Base-by-base conservation (phyloP, 2,888 invertebrate species). In the Nomada fucata region DNA sequence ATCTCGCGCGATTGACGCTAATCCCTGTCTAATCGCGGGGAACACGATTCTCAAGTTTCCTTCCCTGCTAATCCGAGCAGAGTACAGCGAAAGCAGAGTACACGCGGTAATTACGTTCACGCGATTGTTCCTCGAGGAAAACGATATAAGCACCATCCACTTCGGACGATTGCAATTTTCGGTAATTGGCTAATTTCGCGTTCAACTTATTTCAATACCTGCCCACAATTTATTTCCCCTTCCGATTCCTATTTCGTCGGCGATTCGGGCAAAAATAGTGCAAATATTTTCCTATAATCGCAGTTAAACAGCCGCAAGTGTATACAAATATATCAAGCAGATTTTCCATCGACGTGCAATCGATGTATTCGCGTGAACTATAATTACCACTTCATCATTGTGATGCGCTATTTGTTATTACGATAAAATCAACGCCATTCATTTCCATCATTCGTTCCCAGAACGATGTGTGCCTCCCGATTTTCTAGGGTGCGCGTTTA, bases 391-490 rank as follows among this genome's bases (percentile, higher is more conserved):
- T 10, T n/a, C n/a, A 23, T 0, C 52, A 52, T n/a, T 57, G 26
- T 1, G 75, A 59, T 29, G 23, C 7, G 26, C 15, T 47, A 15
- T 47, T 13, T 47, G 15, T 47, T 47, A 15, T 47, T 36, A 36
- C 36, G 36, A 36, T 15, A n/a, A 4, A 59, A n/a, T 76, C 72
- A 53, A 76, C 47, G 29, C 60, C 29, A 65, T 77, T 59, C n/a
- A n/a, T 60, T 52, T 55, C 7, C n/a, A 15, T 61, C 53, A 0
- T 61, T 18, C 52, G 44, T 42, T 60, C 18, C 44, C 13, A 18
- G 9, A 52, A 47, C 44, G 65, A 77, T 50, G 29, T 67, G 53
- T 67, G 59, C 50, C 50, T 29, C 23, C 26, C 29, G 65, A 65
- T 53, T 44, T 29, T 55, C 59, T 18, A n/a, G 47, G n/a, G 42